phyloP scores from a whole-genome alignment of 2,888 invertebrate species.

The Icerya purchasi region DNA sequence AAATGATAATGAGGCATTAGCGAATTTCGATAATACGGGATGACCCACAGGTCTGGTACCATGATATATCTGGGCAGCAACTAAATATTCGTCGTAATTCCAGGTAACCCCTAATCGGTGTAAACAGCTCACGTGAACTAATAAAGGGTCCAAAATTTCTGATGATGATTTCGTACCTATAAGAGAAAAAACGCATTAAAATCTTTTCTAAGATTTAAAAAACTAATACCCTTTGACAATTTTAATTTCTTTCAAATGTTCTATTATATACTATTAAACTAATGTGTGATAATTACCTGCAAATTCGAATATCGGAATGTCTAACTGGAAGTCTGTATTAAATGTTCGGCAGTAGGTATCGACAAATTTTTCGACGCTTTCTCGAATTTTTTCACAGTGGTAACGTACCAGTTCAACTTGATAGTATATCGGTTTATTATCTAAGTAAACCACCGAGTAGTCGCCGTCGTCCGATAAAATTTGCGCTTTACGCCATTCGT shows the following conservation, averaged over 20 bases:
- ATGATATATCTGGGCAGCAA: slow-evolving; percentile 70
- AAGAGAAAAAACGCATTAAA: slow-evolving; percentile 7
- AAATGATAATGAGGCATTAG: slow-evolving; percentile 43
- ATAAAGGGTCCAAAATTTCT: slow-evolving; percentile 48
- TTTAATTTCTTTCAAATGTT: too few relatives aligned
- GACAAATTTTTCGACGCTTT: slow-evolving; percentile 59
- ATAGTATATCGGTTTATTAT: slow-evolving; percentile 23
- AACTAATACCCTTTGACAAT: too few relatives aligned
- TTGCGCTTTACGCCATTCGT: slow-evolving; percentile 34
- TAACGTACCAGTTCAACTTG: slow-evolving; percentile 33
- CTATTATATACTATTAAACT: too few relatives aligned
- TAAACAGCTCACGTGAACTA: slow-evolving; percentile 61
- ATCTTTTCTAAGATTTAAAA: too few relatives aligned
- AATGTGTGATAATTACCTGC: too few relatives aligned
- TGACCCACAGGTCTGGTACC: slow-evolving; percentile 59
- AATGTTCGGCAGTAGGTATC: slow-evolving; percentile 70
- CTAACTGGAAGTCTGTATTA: slow-evolving; percentile 57
- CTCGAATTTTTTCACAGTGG: slow-evolving; percentile 49
- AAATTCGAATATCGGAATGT: slow-evolving; percentile 12
- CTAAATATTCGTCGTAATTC: slow-evolving; percentile 64
- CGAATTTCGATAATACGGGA: slow-evolving; percentile 47
- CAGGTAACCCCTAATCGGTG: slow-evolving; percentile 55
- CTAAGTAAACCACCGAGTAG: slow-evolving; percentile 42
- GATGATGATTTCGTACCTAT: slow-evolving; percentile 36
- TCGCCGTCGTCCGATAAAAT: slow-evolving; percentile 42